Conservation (phyloP, 2,113 vertebrate genomes). For the Pardalotus punctatus region DNA sequence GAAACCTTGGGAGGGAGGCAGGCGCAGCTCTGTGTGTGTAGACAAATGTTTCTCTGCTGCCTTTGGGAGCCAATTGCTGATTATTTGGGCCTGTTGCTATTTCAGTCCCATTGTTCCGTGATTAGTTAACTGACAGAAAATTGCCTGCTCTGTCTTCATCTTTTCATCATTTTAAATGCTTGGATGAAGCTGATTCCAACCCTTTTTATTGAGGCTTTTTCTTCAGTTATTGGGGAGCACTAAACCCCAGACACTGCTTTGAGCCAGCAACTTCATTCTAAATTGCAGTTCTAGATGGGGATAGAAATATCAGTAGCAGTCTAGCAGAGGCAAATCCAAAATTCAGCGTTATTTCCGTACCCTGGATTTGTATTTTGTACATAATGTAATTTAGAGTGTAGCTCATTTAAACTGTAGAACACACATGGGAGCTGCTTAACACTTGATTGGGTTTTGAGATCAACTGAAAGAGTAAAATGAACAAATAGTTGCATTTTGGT, state of each 20-base stretch:
- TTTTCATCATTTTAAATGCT: not conserved
- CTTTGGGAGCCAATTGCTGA: not conserved
- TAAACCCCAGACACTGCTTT: not conserved
- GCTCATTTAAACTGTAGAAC: not conserved
- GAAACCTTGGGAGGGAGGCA: not conserved
- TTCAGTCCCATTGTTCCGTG: not conserved
- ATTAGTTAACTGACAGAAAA: not conserved
- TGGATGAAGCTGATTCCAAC: not conserved
- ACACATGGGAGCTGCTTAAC: not conserved
- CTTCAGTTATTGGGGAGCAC: not conserved
- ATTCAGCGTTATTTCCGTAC: not conserved
- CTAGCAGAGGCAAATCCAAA: not conserved
- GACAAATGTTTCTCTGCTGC: not conserved
- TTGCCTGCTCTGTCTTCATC: not conserved
- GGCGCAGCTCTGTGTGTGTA: not conserved
- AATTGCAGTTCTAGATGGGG: not conserved
- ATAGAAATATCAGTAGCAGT: not conserved
- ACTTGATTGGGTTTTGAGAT: not conserved
- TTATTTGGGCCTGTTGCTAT: constrained; percentile 18
- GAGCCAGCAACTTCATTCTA: not conserved
- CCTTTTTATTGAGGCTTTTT: not conserved
- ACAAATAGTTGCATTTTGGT: not conserved
- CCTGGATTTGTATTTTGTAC: not conserved
- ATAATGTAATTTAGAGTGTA: not conserved
- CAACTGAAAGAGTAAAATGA: not conserved